phyloP scores from a whole-genome alignment of 2,888 invertebrate species.

The Harmothoe impar region DNA sequence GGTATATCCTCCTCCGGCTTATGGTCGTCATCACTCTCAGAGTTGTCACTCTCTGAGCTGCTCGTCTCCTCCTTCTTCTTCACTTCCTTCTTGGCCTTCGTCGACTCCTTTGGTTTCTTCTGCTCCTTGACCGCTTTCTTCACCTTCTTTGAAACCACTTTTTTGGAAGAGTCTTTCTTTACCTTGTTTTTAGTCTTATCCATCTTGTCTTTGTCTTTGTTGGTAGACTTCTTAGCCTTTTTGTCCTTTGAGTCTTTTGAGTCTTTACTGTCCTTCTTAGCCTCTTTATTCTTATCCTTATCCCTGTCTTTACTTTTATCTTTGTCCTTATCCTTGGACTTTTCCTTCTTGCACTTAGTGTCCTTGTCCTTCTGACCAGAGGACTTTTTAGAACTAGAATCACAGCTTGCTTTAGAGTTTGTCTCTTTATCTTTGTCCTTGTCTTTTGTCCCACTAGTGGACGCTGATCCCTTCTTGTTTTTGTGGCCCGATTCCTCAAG shows the following conservation, averaged over 20 bases:
- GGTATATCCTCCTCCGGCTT: slow-evolving; percentile 64
- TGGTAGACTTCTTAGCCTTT: not conserved
- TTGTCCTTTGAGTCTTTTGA: slow-evolving; percentile 35
- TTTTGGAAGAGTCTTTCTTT: slow-evolving; percentile 57
- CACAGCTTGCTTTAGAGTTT: slow-evolving; percentile 55
- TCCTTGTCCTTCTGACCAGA: slow-evolving; percentile 44
- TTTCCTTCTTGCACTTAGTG: slow-evolving; percentile 58
- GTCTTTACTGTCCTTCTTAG: slow-evolving; percentile 49
- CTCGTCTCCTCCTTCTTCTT: slow-evolving; percentile 5
- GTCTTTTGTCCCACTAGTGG: not conserved
- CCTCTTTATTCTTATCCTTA: slow-evolving; percentile 34
- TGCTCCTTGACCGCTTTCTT: slow-evolving; percentile 40
- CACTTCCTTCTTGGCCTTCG: slow-evolving; percentile 51
- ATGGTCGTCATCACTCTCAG: slow-evolving; percentile 51
- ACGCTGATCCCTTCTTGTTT: not conserved
- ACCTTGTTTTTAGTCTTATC: slow-evolving; percentile 22
- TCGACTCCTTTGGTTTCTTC: slow-evolving; percentile 22
- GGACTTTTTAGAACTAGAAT: slow-evolving; percentile 54
- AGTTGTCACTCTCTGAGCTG: slow-evolving; percentile 16
- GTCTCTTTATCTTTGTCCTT: slow-evolving; percentile 41
- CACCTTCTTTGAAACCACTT: slow-evolving; percentile 47
- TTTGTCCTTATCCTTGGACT: slow-evolving; percentile 59
- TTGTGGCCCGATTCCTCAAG: slow-evolving; percentile 34
- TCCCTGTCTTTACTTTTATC: slow-evolving; percentile 25
- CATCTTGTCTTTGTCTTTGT: slow-evolving; percentile 40